Evolutionary conservation across 2,888 invertebrate species (phyloP).

Genomic region (Conops quadrifasciatus): DNA sequence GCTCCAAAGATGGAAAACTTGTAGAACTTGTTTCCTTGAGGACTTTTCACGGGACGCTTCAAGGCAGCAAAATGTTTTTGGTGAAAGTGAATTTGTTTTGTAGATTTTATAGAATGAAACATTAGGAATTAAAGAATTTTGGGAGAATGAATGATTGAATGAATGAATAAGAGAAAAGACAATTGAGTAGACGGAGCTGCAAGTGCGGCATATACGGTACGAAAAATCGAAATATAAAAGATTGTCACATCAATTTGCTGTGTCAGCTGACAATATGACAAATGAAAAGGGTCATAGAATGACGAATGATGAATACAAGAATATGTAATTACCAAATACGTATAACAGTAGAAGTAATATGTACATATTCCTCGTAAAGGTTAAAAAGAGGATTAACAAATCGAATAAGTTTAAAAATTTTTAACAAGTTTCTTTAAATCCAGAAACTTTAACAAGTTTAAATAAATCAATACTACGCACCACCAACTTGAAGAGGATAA

Average conservation of each 20-base stretch:
- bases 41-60: slow-evolving; percentile 38
- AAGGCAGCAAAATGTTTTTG: slow-evolving; percentile 11
- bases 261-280: slow-evolving; percentile 52
- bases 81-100: slow-evolving; percentile 9
- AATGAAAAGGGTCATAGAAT: slow-evolving; percentile 50
- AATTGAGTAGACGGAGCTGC: slow-evolving; percentile 16
- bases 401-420: no score
- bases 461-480: no score
- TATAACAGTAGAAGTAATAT: no score
- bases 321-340: background rate
- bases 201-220: background rate
- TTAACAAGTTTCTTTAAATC: no score
- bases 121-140: background rate
- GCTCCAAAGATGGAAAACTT: slow-evolving; percentile 19
- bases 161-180: slow-evolving; percentile 40
- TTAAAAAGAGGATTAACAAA: no score
- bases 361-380: no score
- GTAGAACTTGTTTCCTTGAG: slow-evolving; percentile 38
- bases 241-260: slow-evolving; percentile 58
- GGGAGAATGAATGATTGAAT: slow-evolving; percentile 3
- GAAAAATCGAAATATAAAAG: slow-evolving; percentile 56
- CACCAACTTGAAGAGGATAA: no score
- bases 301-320: background rate
- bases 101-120: slow-evolving; percentile 22
- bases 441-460: no score